A percentile compares a stretch with the other conserved stretches of the same genome.
Evolutionary conservation across 1,140 invertebrate species (phyloP).

Genomic region (Platyura marginata): DNA sequence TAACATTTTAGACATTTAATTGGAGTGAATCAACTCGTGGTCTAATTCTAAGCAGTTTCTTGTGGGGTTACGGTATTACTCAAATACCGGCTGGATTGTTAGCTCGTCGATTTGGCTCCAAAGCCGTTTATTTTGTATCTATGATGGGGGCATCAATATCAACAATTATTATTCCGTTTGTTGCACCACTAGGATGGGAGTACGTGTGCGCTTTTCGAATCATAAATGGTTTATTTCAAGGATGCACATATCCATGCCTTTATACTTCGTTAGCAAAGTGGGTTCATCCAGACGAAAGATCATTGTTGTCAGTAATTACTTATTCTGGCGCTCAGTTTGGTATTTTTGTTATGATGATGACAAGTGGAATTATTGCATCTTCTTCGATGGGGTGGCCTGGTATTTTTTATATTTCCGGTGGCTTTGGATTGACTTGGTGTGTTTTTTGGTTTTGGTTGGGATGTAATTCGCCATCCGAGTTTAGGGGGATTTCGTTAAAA

Average conservation of each 20-base stretch:
- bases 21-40: conserved; percentile 31
- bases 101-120: conserved; percentile 43
- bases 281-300: conserved; percentile 35
- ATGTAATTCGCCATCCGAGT: conserved; percentile 41
- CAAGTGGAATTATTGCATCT: conserved; percentile 43
- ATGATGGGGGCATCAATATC: conserved; percentile 25
- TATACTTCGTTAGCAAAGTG: conserved; percentile 33
- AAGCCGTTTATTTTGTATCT: conserved; percentile 35
- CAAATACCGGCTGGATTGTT: conserved; percentile 46
- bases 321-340: conserved; percentile 52
- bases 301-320: conserved; percentile 32
- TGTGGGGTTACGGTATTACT: conserved; percentile 35
- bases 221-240: conserved; percentile 60
- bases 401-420: conserved; percentile 61
- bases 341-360: conserved; percentile 49
- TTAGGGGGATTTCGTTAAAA: conserved; percentile 30
- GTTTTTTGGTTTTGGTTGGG: conserved; percentile 41
- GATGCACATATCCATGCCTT: conserved; percentile 57
- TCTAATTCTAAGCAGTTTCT: conserved; percentile 43
- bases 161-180: conserved; percentile 26
- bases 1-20: conserved; percentile 16
- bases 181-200: conserved; percentile 30
- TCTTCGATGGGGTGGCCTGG: conserved; percentile 52
- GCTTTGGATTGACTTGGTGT: conserved; percentile 36
- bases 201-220: conserved; percentile 40